These are phyloP conservation scores for Pipra filicauda DNA, from an alignment of 2,113 vertebrate species.

Conservation along the genomic window DNA sequence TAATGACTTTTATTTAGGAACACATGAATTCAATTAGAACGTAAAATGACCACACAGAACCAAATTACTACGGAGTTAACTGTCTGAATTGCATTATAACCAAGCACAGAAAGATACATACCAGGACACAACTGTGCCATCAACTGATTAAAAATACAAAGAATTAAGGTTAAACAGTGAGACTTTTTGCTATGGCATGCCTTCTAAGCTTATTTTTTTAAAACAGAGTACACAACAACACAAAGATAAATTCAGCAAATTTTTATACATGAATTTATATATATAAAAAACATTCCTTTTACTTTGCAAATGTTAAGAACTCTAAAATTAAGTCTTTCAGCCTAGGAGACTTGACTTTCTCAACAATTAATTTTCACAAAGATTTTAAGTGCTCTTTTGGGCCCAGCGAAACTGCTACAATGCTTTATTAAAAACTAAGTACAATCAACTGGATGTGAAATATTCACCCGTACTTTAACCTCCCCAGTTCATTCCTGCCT, in stretches of 20 bases:
- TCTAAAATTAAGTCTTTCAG: not conserved
- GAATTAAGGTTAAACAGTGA: not conserved
- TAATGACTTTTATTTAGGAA: not conserved
- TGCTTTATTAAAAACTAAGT: not conserved
- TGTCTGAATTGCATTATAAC: not conserved
- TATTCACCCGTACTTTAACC: not conserved
- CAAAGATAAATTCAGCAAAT: not conserved
- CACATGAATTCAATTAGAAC: rapidly evolving
- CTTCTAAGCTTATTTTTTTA: not conserved
- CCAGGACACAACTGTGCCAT: not conserved
- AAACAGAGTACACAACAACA: not conserved
- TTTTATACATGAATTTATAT: not conserved
- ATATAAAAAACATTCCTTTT: not conserved
- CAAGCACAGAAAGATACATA: not conserved
- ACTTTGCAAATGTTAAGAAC: not conserved
- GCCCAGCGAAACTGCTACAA: not conserved
- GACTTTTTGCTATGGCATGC: not conserved
- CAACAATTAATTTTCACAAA: not conserved
- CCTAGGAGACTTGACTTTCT: not conserved
- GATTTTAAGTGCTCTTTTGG: not conserved
- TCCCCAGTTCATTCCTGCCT: not conserved
- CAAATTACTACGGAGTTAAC: not conserved
- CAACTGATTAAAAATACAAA: not conserved
- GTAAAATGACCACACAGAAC: not conserved
- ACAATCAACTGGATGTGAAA: not conserved